phyloP scores from a whole-genome alignment of 1,140 invertebrate genomes.

The Meloidogyne floridensis region DNA sequence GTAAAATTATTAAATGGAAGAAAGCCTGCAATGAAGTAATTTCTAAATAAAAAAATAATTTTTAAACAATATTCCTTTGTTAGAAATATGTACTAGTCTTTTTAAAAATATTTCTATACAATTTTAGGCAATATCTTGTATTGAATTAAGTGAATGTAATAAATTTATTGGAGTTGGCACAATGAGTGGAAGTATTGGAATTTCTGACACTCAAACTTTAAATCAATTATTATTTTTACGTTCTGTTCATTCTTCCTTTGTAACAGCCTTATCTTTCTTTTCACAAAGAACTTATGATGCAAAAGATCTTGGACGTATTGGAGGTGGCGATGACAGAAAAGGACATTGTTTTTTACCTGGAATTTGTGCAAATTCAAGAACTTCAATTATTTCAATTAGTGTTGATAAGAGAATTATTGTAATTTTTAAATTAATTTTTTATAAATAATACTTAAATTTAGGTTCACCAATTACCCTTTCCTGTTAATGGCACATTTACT shows the following conservation, averaged over 20 bases:
- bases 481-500: background rate
- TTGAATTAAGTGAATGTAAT: slow-evolving; percentile 37
- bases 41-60: background rate
- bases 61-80: too few relatives aligned
- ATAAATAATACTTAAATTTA: background rate
- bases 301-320: slow-evolving; percentile 33
- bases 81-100: too few relatives aligned
- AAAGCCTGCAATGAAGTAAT: slow-evolving; percentile 37
- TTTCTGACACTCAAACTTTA: slow-evolving; percentile 38
- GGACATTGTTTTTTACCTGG: slow-evolving; percentile 36
- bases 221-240: background rate
- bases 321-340: background rate
- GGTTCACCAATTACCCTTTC: slow-evolving; percentile 28
- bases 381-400: slow-evolving; percentile 32
- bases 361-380: slow-evolving; percentile 32
- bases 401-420: slow-evolving; percentile 39
- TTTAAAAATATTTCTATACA: background rate
- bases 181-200: slow-evolving; percentile 40
- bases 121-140: slow-evolving; percentile 34
- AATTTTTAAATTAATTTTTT: background rate
- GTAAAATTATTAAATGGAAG: slow-evolving; percentile 27
- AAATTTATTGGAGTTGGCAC: slow-evolving; percentile 40
- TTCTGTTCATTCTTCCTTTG: slow-evolving; percentile 36
- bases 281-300: slow-evolving; percentile 37
- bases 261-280: slow-evolving; percentile 39